A percentile compares a stretch with the other conserved stretches of the same genome.
These are phyloP conservation scores for Anguilla megastoma DNA, from an alignment of 2,797 vertebrate genomes.

Conservation along the genomic window DNA sequence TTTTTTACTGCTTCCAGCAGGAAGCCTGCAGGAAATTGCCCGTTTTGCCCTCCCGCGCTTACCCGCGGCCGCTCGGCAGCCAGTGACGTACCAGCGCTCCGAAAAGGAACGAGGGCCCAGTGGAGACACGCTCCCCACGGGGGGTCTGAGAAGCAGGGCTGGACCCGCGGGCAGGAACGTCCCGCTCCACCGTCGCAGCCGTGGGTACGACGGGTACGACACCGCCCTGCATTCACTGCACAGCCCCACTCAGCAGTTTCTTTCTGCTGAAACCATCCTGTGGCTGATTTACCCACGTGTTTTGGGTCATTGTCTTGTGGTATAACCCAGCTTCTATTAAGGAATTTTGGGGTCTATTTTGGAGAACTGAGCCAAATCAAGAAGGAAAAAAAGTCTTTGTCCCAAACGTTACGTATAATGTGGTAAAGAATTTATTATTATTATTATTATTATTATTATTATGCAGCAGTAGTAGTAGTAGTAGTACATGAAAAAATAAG, in stretches of 20 bases:
- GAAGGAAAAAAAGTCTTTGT: too few species aligned
- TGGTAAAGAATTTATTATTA: too few species aligned
- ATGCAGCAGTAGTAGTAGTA: too few species aligned
- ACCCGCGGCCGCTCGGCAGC: conserved; percentile 26
- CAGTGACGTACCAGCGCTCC: background rate
- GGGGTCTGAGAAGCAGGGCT: conserved; percentile 47
- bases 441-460: too few species aligned
- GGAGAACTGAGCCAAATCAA: too few species aligned
- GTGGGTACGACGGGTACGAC: conserved; percentile 45
- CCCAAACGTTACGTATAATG: too few species aligned
- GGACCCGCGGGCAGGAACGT: conserved; percentile 46
- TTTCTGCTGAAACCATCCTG: background rate
- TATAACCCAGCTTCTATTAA: too few species aligned
- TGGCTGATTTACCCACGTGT: background rate
- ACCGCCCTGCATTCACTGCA: conserved; percentile 1
- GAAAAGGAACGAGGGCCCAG: background rate
- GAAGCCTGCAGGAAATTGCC: conserved; percentile 50
- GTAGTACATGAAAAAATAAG: too few species aligned
- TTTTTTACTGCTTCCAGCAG: conserved; percentile 42
- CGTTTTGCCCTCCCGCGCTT: conserved; percentile 43
- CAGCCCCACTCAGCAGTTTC: background rate
- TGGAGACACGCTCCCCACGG: conserved; percentile 43
- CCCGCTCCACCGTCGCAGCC: conserved; percentile 41
- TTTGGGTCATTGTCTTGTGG: too few species aligned
- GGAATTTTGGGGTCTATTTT: too few species aligned